Conservation (phyloP, 2,797 vertebrate species). For the Helarctos malayanus region DNA sequence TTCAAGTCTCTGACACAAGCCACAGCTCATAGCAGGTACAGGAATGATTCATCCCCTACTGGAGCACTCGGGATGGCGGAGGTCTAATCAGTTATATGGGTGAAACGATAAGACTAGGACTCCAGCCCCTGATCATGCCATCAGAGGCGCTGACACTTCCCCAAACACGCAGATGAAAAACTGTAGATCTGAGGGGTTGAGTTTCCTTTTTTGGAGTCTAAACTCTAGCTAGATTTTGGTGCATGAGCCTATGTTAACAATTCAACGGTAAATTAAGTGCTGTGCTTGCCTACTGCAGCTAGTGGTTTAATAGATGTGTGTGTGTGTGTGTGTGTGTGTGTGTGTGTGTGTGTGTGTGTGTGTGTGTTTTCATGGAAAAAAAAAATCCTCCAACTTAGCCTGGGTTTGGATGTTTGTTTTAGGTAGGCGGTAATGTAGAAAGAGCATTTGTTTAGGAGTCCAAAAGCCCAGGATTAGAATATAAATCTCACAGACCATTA, state of each 20-base stretch:
- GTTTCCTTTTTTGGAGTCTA: not conserved
- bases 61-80: not conserved
- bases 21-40: not conserved
- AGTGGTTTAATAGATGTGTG: not conserved
- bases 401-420: not conserved
- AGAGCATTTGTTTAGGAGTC: not conserved
- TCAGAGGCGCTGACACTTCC: not conserved
- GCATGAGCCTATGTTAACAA: not conserved
- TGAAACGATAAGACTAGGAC: not conserved
- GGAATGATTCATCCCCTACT: not conserved
- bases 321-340: not conserved
- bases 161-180: not conserved
- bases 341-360: not conserved
- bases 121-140: not conserved
- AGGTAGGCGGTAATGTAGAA: not conserved
- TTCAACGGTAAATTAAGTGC: not conserved
- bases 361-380: not conserved
- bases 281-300: too few species aligned
- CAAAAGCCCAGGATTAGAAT: not conserved
- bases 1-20: not conserved
- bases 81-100: not conserved
- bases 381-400: not conserved
- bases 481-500: not conserved
- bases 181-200: fast-evolving
- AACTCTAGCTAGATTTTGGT: not conserved